Evolutionary conservation across 2,113 vertebrate species (phyloP).

Genomic region (Otus sunia): DNA sequence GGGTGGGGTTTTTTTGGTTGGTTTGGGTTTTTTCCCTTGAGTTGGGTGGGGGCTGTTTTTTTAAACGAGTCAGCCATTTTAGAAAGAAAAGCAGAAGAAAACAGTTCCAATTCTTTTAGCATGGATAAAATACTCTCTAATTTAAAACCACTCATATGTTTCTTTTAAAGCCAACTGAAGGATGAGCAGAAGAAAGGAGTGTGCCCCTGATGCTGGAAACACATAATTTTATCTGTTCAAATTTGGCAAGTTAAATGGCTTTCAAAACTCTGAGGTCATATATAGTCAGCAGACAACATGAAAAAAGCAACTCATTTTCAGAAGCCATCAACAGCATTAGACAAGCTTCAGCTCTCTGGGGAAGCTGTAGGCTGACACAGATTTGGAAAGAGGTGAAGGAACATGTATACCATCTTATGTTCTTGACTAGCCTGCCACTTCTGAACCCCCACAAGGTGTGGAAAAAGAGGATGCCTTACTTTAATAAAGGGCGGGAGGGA

Average conservation of each 20-base stretch:
- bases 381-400: neutral
- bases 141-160: neutral
- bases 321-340: neutral
- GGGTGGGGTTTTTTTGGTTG: no score
- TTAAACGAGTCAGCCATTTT: neutral
- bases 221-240: neutral
- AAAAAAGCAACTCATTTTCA: neutral
- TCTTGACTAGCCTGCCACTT: neutral
- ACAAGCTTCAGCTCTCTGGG: neutral
- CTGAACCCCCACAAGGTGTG: fast-evolving
- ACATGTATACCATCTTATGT: neutral
- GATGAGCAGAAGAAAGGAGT: neutral
- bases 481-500: neutral
- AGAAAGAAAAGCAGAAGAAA: neutral
- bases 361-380: neutral
- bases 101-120: neutral
- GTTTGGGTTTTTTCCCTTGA: neutral
- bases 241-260: neutral
- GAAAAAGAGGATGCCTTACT: neutral
- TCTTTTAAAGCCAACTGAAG: neutral
- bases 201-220: neutral
- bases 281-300: neutral
- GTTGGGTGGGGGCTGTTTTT: fast-evolving
- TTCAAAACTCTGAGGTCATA: neutral
- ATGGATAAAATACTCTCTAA: neutral